phyloP scores from a whole-genome alignment of 1,140 invertebrate genomes.

The Odontomachus brunneus region DNA sequence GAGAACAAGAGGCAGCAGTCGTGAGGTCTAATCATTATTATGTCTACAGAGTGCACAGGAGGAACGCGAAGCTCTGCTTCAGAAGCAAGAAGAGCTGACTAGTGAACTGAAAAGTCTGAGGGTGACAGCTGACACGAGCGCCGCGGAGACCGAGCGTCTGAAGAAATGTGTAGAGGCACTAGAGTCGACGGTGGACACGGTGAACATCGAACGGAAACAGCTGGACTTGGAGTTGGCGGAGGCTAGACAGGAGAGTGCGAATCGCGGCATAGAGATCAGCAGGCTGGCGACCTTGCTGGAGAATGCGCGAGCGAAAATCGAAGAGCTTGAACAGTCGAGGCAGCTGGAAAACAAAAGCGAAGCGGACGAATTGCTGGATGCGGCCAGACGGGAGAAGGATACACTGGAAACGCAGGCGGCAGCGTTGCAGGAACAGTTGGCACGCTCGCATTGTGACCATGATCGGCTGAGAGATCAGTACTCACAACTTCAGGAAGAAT shows the following conservation, averaged over 20 bases:
- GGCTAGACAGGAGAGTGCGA: conserved; percentile 87
- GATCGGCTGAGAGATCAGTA: conserved; percentile 91
- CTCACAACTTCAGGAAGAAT: conserved; percentile 91
- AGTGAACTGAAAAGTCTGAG: conserved; percentile 87
- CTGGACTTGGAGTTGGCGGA: conserved; percentile 90
- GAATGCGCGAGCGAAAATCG: conserved; percentile 90
- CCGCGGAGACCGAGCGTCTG: conserved; percentile 88
- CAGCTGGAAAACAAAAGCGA: conserved; percentile 82
- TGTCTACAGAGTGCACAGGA: conserved; percentile 90
- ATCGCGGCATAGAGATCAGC: conserved; percentile 90
- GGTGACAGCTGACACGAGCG: conserved; percentile 84
- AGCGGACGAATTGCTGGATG: conserved; percentile 90
- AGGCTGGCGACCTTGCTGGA: conserved; percentile 92
- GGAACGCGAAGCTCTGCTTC: conserved; percentile 89
- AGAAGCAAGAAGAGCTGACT: conserved; percentile 93
- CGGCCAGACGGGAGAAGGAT: conserved; percentile 89
- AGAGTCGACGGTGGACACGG: conserved; percentile 90
- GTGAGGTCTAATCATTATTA: conserved; percentile 6
- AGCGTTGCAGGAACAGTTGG: conserved; percentile 91
- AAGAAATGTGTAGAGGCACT: conserved; percentile 89
- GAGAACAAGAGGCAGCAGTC: neutral
- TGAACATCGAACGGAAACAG: conserved; percentile 90
- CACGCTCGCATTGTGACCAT: conserved; percentile 91
- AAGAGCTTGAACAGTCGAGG: conserved; percentile 81
- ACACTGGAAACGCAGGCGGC: conserved; percentile 89